Conservation (phyloP, 2,888 invertebrate genomes). For the Xestia rhomboidea region DNA sequence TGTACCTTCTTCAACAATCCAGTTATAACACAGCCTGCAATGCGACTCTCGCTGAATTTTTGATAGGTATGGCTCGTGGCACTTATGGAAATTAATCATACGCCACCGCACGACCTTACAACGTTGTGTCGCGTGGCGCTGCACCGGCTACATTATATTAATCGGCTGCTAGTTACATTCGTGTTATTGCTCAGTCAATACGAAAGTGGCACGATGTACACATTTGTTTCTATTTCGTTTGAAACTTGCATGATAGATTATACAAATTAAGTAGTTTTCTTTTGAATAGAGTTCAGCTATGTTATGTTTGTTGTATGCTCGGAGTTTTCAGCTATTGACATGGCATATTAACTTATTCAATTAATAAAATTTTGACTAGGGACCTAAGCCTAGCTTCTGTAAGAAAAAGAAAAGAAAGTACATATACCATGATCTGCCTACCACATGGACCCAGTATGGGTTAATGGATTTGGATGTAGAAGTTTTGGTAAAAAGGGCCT, state of each 20-base stretch:
- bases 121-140: slow-evolving; percentile 25
- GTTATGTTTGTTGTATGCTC: not conserved
- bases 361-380: not conserved
- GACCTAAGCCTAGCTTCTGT: not conserved
- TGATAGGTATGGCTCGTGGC: slow-evolving; percentile 28
- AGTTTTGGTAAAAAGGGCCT: not conserved
- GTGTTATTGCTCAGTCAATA: slow-evolving; percentile 31
- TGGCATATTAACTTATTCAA: not conserved
- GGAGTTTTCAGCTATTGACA: not conserved
- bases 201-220: slow-evolving; percentile 1
- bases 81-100: slow-evolving; percentile 48
- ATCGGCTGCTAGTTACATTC: slow-evolving; percentile 29
- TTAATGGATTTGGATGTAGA: not conserved
- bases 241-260: slow-evolving; percentile 6
- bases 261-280: not conserved
- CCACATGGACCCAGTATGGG: not conserved
- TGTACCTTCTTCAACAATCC: not conserved
- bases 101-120: slow-evolving; percentile 6
- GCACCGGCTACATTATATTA: slow-evolving; percentile 28
- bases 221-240: slow-evolving; percentile 1
- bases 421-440: not conserved
- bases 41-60: slow-evolving; percentile 25
- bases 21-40: not conserved
- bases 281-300: not conserved
- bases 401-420: not conserved